Base-by-base conservation (phyloP, 1,140 invertebrate genomes). In the Leptestheria dahalacensis region DNA sequence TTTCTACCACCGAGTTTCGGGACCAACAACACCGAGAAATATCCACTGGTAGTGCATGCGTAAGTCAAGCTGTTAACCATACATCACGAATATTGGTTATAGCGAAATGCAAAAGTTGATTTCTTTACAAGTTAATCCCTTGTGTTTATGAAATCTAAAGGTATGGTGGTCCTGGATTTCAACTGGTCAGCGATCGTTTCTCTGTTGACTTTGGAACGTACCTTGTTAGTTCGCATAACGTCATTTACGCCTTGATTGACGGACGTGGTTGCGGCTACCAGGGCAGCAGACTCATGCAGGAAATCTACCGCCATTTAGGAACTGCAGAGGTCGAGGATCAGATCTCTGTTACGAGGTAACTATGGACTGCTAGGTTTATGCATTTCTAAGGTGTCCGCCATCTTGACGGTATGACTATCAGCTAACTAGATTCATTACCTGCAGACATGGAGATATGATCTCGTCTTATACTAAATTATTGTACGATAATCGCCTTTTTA, bases 271-370 rank as follows among this genome's bases (percentile, higher is more conserved):
- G 88, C 0, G 87, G 86, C 9, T 77, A 86, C 23, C 83, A 88
- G 68, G 91, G 92, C 3, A 82, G 92, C 66, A 82, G 80, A 24
- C 82, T 88, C 49, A 69, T 90, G 18, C 90, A 88, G 71, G 75
- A 85, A 6, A 75, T 90, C 12, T 92, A 96, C 70, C 78, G 84
- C 58, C 80, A 79, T 12, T 74, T 97, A 11, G 93, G 94, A 26
- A 86, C 86, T 1, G 80, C 85, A 3, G 93, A 97, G 75, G 81
- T 95, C 24, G 74, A 82, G 28, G 93, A 97, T 74, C 88, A 94
- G 70, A 82, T 90, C 54, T 79, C 81, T 62, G 85, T 88, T 50
- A 82, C 86, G 18, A 82, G 75, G 86, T 88, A 74, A n/a, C n/a
- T n/a, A n/a, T n/a, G n/a, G n/a, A n/a, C n/a, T n/a, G n/a, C n/a